Conservation (phyloP, 2,888 invertebrate species). For the Petrophora chlorosata region DNA sequence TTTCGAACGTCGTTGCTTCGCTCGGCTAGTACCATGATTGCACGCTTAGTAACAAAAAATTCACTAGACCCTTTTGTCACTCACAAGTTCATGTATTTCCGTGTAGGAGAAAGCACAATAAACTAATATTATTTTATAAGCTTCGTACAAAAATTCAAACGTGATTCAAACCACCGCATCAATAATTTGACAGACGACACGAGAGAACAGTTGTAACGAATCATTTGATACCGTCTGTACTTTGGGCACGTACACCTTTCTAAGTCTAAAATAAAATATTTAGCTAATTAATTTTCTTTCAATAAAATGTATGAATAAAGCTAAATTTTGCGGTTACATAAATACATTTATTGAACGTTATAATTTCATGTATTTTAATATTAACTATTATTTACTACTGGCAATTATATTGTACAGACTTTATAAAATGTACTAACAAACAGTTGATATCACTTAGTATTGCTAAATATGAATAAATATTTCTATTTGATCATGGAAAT, state of each 20-base stretch:
- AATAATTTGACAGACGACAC: constrained; percentile 81
- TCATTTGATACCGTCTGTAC: constrained; percentile 72
- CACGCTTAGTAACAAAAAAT: constrained; percentile 53
- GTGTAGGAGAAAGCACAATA: constrained; percentile 45
- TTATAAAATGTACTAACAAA: constrained; percentile 33
- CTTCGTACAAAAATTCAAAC: constrained; percentile 80
- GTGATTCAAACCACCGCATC: constrained; percentile 84
- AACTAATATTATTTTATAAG: constrained; percentile 59
- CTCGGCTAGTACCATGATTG: constrained; percentile 94
- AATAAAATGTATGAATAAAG: too few relatives aligned
- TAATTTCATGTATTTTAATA: neutral
- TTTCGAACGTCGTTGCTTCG: constrained; percentile 93
- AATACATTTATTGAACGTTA: neutral
- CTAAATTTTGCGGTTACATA: neutral
- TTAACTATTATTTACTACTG: constrained; percentile 27
- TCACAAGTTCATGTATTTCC: constrained; percentile 41
- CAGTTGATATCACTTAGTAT: neutral
- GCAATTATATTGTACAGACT: constrained; percentile 62
- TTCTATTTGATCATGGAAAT: too few relatives aligned
- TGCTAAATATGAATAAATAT: too few relatives aligned
- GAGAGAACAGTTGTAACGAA: constrained; percentile 51
- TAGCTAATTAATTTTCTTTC: neutral
- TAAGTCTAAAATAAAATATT: neutral
- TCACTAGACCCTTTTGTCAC: constrained; percentile 42
- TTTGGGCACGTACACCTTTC: constrained; percentile 25